Evolutionary conservation across 2,113 vertebrate species (phyloP), one percentile per base, ranked within the genome.

Genomic region (Thinocorus orbignyianus): DNA sequence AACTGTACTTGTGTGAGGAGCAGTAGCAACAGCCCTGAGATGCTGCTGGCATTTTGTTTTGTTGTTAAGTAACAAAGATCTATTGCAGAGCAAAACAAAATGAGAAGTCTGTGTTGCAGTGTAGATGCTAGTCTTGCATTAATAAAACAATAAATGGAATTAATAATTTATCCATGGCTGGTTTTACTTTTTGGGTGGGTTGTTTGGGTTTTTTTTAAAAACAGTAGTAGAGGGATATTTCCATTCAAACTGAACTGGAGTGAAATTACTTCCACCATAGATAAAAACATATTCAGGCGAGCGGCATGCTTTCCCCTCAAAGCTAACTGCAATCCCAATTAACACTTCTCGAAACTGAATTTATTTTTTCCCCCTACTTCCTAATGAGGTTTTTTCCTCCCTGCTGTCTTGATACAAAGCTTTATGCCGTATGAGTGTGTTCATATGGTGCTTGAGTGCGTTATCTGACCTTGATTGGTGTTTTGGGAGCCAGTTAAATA

Each of bases 381-480:
- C 97, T 98, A 98, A 98, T 98, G 98, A 98, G 98, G 97, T 98
- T 98, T 98, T 97, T 98, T 98, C 98, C 98, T 98, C 98, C 98
- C 98, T 97, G 98, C 98, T 98, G 98, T 98, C 98, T 98, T 97
- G 97, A 94, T 98, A 98, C 98, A 98, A 98, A 98, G 98, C 98
- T 97, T 97, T 97, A 98, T 98, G 98, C 98, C 76, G 69, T 98
- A 98, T 98, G 97, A 98, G 97, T 98, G 98, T 98, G 98, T 98
- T 98, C 97, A 97, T 97, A 98, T 98, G 98, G 98, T 97, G 98
- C 97, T 98, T 83, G 86, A 98, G 98, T 98, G 97, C 94, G 93
- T 98, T 98, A 98, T 98, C 98, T 99, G 98, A 99, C 98, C 98
- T 99, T 98, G 98, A 98, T 98, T 98, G 98, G 98, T 98, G 98